Evolutionary conservation across 1,140 invertebrate genomes (phyloP).

Genomic region (Caenorhabditis briggsae): DNA sequence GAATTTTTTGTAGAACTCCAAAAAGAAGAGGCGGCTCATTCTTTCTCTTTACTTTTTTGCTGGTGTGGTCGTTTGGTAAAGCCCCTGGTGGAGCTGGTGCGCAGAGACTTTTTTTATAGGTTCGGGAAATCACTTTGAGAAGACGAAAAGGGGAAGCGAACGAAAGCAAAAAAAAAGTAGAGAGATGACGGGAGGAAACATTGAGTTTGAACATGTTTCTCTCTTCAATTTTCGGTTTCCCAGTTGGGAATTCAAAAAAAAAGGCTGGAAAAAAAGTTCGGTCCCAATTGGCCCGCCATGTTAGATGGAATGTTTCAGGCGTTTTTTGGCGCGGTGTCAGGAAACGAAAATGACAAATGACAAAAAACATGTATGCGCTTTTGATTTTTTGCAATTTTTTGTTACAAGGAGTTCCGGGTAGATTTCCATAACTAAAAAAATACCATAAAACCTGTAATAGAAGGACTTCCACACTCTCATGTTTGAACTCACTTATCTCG

Average conservation of each 20-base stretch:
- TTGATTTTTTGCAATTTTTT: no score
- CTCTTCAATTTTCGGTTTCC: background rate
- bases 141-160: slow-evolving; percentile 5
- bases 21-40: slow-evolving; percentile 23
- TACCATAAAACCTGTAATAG: no score
- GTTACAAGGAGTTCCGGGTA: no score
- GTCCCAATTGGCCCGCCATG: background rate
- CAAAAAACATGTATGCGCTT: no score
- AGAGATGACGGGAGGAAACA: slow-evolving; percentile 45
- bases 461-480: no score
- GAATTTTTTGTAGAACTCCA: slow-evolving; percentile 35
- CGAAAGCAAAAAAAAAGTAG: slow-evolving; percentile 14
- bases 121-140: slow-evolving; percentile 49
- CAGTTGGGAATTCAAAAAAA: slow-evolving; percentile 54
- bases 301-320: no score
- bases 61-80: slow-evolving; percentile 35
- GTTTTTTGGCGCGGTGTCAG: no score
- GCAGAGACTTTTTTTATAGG: slow-evolving; percentile 48
- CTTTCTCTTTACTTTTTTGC: background rate
- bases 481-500: no score
- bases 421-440: no score
- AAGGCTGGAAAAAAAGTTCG: background rate
- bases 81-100: slow-evolving; percentile 5
- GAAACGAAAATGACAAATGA: no score
- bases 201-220: slow-evolving; percentile 31